phyloP scores from a whole-genome alignment of 2,888 invertebrate genomes.

The Caenorhabditis sp. region DNA sequence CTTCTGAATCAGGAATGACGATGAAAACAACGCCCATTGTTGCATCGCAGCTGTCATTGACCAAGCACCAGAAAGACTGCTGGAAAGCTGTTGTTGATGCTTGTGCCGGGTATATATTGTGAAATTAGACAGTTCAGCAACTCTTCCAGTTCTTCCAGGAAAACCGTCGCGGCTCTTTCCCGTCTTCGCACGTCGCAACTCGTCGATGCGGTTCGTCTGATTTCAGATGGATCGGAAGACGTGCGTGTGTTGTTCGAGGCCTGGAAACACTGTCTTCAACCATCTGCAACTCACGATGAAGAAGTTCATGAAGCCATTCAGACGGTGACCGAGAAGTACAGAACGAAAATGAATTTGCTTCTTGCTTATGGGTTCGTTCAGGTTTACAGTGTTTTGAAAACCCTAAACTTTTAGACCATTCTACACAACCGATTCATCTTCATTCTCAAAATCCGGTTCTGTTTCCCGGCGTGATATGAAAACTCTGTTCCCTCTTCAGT shows the following conservation, averaged over 20 bases:
- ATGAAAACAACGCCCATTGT: slow-evolving; percentile 20
- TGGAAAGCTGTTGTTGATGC: slow-evolving; percentile 55
- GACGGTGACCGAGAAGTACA: slow-evolving; percentile 39
- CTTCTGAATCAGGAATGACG: slow-evolving; percentile 52
- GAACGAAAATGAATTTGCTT: slow-evolving; percentile 56
- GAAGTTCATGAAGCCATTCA: slow-evolving; percentile 40
- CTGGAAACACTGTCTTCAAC: slow-evolving; percentile 61
- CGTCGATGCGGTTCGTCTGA: slow-evolving; percentile 61
- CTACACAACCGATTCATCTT: slow-evolving; percentile 39
- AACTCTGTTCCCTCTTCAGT: slow-evolving; percentile 59
- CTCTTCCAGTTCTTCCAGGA: slow-evolving; percentile 33
- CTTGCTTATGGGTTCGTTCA: slow-evolving; percentile 53
- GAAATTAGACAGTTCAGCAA: not conserved
- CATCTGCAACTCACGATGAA: slow-evolving; percentile 43
- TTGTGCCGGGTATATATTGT: slow-evolving; percentile 19
- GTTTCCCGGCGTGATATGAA: slow-evolving; percentile 45
- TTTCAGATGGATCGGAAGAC: slow-evolving; percentile 62
- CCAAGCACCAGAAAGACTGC: slow-evolving; percentile 60
- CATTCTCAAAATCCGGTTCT: slow-evolving; percentile 9
- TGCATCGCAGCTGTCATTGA: slow-evolving; percentile 46
- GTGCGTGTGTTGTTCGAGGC: slow-evolving; percentile 65
- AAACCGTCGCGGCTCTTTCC: slow-evolving; percentile 16
- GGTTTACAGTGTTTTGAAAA: no score
- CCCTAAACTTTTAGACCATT: slow-evolving; percentile 47
- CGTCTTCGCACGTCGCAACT: slow-evolving; percentile 57